Conservation (phyloP, 2,113 vertebrate species). For the Neogobius melanostomus region DNA sequence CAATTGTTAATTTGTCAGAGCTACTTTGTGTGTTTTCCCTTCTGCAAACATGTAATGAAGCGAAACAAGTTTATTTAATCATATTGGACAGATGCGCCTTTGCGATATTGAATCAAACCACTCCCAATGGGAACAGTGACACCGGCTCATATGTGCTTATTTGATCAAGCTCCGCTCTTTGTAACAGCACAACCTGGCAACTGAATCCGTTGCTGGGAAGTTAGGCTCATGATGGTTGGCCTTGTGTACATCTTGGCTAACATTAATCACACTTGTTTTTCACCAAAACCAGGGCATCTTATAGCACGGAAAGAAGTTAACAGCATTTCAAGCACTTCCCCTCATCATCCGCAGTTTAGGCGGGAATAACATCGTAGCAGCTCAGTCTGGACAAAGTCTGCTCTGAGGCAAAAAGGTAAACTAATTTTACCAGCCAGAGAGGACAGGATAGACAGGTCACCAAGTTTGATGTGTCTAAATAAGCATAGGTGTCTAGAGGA, state of each 20-base stretch:
- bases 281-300: constrained; percentile 23
- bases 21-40: background rate
- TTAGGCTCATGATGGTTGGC: background rate
- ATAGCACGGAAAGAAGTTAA: constrained; percentile 22
- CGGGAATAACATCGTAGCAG: constrained; percentile 41
- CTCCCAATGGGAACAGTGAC: constrained; percentile 39
- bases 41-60: background rate
- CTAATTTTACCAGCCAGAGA: constrained; percentile 20
- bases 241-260: constrained; percentile 18
- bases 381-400: constrained; percentile 38
- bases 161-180: constrained; percentile 40
- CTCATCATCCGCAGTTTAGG: constrained; percentile 10
- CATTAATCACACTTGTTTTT: constrained; percentile 17
- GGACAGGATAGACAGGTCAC: background rate
- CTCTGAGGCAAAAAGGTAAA: constrained; percentile 41
- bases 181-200: constrained; percentile 3
- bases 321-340: constrained; percentile 16
- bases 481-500: too few species aligned
- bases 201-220: constrained; percentile 35
- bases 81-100: background rate
- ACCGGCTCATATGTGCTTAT: constrained; percentile 44
- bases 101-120: constrained; percentile 55
- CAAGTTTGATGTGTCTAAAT: background rate
- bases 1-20: background rate
- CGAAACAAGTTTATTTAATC: background rate